phyloP scores from a whole-genome alignment of 2,888 invertebrate species.

The Strigamia crassipes region DNA sequence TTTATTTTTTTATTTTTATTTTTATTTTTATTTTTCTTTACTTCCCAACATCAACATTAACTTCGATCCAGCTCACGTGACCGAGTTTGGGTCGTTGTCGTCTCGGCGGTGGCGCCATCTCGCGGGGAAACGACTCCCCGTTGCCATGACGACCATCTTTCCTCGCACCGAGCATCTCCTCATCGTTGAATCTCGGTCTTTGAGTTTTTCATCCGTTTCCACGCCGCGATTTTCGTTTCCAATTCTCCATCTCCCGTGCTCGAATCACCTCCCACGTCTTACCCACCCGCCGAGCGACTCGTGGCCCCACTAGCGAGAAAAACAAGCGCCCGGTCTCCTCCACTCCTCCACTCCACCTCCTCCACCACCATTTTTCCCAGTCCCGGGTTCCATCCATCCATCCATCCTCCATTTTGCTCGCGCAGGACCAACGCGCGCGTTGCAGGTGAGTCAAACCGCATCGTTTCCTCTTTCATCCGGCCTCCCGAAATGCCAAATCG shows the following conservation, averaged over 20 bases:
- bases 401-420: constrained; percentile 27
- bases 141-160: constrained; percentile 38
- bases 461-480: too few species aligned
- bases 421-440: not conserved
- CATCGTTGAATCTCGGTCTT: not conserved
- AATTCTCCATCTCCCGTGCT: not conserved
- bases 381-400: too few species aligned
- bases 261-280: not conserved
- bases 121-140: not conserved
- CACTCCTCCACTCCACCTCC: not conserved
- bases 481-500: too few species aligned
- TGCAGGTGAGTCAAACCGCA: not conserved
- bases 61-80: constrained; percentile 20
- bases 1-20: not conserved
- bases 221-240: not conserved
- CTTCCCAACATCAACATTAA: not conserved
- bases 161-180: constrained; percentile 31
- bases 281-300: not conserved
- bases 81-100: not conserved
- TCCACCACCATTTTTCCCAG: not conserved
- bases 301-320: not conserved
- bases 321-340: not conserved
- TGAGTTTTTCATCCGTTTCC: not conserved
- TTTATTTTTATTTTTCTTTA: not conserved
- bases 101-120: not conserved